Percentiles rank a stretch among this genome's conserved stretches.
These are phyloP conservation scores for Pardalotus punctatus DNA, from an alignment of 2,113 vertebrate genomes.

Conservation along the genomic window DNA sequence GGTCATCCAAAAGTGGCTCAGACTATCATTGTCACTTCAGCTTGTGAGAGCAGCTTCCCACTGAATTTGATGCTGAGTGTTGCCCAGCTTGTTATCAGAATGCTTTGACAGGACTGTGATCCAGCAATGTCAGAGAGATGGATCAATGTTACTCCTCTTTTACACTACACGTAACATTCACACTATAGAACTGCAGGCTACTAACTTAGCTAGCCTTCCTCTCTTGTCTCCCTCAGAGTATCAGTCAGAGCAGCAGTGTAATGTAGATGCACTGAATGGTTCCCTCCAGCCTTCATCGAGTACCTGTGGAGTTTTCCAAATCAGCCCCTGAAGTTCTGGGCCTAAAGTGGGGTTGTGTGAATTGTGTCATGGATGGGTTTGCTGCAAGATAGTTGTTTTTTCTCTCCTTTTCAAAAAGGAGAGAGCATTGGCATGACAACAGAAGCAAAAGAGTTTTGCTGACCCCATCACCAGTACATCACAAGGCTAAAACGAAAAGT, in stretches of 20 bases:
- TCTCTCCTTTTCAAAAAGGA: not conserved
- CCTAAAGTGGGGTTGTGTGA: not conserved
- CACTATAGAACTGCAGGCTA: not conserved
- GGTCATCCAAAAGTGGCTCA: slow-evolving; percentile 23
- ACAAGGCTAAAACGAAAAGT: not conserved
- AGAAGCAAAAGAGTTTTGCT: not conserved
- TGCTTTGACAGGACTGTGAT: not conserved
- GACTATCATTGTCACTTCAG: not conserved
- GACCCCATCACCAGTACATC: fast-evolving
- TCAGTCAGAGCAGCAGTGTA: not conserved
- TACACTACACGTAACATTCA: not conserved
- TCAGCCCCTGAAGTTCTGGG: not conserved
- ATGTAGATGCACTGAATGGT: not conserved
- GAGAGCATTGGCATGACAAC: not conserved
- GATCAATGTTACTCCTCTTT: not conserved
- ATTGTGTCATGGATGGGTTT: not conserved
- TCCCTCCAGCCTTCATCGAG: not conserved
- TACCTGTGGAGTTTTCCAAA: not conserved
- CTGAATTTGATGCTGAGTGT: not conserved
- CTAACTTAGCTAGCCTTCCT: not conserved
- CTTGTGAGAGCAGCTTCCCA: not conserved
- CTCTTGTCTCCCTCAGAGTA: not conserved
- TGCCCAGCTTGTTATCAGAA: not conserved
- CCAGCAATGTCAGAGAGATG: not conserved
- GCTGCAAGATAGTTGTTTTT: not conserved